Evolutionary conservation across 2,888 invertebrate genomes (phyloP).

Genomic region (Cenopis cana): DNA sequence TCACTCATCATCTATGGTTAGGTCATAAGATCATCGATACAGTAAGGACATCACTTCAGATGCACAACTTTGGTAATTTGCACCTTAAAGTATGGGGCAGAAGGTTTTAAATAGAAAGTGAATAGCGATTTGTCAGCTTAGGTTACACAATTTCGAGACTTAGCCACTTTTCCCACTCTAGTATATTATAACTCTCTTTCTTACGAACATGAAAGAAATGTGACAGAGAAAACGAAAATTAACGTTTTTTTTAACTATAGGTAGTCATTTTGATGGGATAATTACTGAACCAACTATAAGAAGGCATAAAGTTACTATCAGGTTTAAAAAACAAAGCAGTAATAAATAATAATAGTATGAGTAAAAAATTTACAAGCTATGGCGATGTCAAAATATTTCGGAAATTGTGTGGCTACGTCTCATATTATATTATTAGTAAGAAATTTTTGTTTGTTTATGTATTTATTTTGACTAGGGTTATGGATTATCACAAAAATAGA

Average conservation of each 20-base stretch:
- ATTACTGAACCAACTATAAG: too few species aligned
- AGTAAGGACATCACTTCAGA: neutral
- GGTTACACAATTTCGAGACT: too few species aligned
- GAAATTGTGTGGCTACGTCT: neutral
- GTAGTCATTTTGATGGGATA: too few species aligned
- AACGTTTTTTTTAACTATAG: too few species aligned
- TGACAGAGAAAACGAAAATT: too few species aligned
- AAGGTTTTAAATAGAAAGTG: neutral
- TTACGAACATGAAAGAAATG: too few species aligned
- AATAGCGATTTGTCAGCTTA: neutral
- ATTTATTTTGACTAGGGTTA: neutral
- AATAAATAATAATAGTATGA: neutral
- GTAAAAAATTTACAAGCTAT: neutral
- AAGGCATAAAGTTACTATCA: too few species aligned
- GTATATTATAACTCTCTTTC: too few species aligned
- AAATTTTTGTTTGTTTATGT: too few species aligned
- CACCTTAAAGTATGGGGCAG: constrained; percentile 1
- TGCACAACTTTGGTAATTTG: constrained; percentile 1
- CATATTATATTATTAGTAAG: neutral
- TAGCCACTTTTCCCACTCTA: too few species aligned
- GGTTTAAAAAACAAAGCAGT: too few species aligned
- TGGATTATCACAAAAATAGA: neutral
- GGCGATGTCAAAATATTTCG: neutral
- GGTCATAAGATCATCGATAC: neutral
- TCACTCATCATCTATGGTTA: constrained; percentile 18